Base-by-base conservation (phyloP, 2,888 invertebrate species). In the Lasioglossum zephyrum region DNA sequence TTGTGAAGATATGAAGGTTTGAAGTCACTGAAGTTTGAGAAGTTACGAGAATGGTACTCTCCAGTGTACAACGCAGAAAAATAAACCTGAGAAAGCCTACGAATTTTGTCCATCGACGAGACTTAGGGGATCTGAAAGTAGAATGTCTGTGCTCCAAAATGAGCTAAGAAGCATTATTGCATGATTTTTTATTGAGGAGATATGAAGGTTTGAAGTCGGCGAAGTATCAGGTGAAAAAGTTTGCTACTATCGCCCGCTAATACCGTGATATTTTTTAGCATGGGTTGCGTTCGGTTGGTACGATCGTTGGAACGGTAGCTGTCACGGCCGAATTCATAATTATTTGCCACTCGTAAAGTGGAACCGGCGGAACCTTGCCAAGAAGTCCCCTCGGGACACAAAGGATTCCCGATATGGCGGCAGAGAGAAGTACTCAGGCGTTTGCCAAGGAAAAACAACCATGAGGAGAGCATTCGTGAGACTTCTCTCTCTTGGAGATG, bases 321-420 rank as follows among this genome's bases (percentile, higher is more conserved):
- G 77, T 75, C 79, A 66, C 39, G 41, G 22, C 22, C 39, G 31
- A 57, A 49, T 70, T 57, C 84, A 79, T 85, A 89, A 88, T 89
- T 89, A 89, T 86, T 85, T 84, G 57, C 13, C 3, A 36, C 74
- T 86, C 70, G 79, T 87, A 77, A 86, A 87, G 82, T 79, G 75
- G 44, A 81, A 53, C 47, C 41, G 31, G n/a, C 74, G 76, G 72
- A 86, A 75, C 79, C 53, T 84, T 86, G 89, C 86, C 87, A 89
- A 87, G 81, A 77, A 81, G 86, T 84, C 78, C 87, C 74, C 53
- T 74, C 57, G 26, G 63, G 72, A 76, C 66, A 49, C 69, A 41
- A 73, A 77, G 77, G 87, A 83, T 78, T 82, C 77, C 81, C 75
- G 74, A 47, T 47, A 49, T 26, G 69, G 53, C n/a, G 77, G 75